Conservation (phyloP, 92 coral and sea anemone genomes). For the Palythoa caribaeorum region DNA sequence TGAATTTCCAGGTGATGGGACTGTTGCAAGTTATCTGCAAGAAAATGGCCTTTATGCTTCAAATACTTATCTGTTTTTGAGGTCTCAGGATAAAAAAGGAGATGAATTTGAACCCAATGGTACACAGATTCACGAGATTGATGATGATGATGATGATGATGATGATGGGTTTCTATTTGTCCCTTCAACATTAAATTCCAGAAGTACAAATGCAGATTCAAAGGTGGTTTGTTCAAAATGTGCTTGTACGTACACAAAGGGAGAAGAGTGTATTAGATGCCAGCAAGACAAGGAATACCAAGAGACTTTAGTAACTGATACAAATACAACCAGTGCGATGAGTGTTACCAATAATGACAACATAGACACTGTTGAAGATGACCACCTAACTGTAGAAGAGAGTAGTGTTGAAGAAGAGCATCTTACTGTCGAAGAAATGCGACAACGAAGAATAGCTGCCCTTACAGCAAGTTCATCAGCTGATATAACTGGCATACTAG, state of each 20-base stretch:
- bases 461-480: constrained; percentile 21
- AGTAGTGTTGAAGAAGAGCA: not conserved
- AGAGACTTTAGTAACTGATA: constrained; percentile 29
- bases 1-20: constrained; percentile 61
- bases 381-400: not conserved
- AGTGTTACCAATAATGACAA: constrained; percentile 4
- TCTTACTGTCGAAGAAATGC: not conserved
- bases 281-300: constrained; percentile 37
- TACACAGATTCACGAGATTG: not conserved
- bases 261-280: constrained; percentile 50
- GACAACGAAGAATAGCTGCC: constrained; percentile 17
- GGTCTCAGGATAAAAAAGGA: not conserved
- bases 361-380: constrained; percentile 9
- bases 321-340: not conserved
- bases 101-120: not conserved
- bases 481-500: constrained; percentile 19
- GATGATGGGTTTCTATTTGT: no score
- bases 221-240: not conserved
- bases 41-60: constrained; percentile 23
- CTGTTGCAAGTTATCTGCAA: constrained; percentile 53
- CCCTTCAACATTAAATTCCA: no score
- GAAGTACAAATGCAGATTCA: not conserved
- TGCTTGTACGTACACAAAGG: constrained; percentile 27
- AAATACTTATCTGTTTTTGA: constrained; percentile 4
- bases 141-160: no score